phyloP scores from a whole-genome alignment of 1,140 invertebrate genomes.

The Hyphantria cunea region DNA sequence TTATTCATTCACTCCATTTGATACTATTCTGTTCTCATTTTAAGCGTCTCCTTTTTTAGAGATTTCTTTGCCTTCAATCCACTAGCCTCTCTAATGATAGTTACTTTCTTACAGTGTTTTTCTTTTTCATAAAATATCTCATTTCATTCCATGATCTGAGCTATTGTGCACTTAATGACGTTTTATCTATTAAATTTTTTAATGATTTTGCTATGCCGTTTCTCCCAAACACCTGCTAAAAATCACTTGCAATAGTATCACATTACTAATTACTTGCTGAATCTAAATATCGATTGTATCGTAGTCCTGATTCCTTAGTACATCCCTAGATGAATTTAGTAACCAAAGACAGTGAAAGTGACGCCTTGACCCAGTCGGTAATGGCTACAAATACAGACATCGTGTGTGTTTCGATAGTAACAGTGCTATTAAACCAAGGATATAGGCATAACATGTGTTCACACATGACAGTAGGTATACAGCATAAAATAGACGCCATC shows the following conservation, averaged over 20 bases:
- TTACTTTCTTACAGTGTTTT: too few relatives aligned
- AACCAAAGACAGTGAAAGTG: slow-evolving; percentile 54
- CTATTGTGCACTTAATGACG: too few relatives aligned
- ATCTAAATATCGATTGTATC: neutral
- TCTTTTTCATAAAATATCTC: too few relatives aligned
- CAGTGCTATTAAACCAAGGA: slow-evolving; percentile 42
- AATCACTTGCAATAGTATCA: too few relatives aligned
- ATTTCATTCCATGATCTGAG: too few relatives aligned
- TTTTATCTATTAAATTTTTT: too few relatives aligned
- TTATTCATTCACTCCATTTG: too few relatives aligned
- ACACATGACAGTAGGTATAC: neutral
- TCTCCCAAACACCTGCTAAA: too few relatives aligned
- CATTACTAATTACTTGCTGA: neutral
- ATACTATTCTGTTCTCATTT: too few relatives aligned
- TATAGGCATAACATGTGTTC: neutral
- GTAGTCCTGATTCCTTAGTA: neutral
- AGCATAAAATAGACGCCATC: neutral
- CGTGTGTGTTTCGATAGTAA: slow-evolving; percentile 41
- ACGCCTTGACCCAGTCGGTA: slow-evolving; percentile 41
- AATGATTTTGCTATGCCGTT: too few relatives aligned
- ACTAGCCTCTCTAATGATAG: too few relatives aligned
- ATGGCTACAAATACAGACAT: slow-evolving; percentile 44
- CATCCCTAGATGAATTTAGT: slow-evolving; percentile 1
- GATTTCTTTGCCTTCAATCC: neutral
- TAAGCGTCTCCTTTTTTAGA: neutral